A percentile compares a stretch with the other conserved stretches of the same genome.
Conservation (phyloP, 2,797 vertebrate species). For the Scyliorhinus canicula region DNA sequence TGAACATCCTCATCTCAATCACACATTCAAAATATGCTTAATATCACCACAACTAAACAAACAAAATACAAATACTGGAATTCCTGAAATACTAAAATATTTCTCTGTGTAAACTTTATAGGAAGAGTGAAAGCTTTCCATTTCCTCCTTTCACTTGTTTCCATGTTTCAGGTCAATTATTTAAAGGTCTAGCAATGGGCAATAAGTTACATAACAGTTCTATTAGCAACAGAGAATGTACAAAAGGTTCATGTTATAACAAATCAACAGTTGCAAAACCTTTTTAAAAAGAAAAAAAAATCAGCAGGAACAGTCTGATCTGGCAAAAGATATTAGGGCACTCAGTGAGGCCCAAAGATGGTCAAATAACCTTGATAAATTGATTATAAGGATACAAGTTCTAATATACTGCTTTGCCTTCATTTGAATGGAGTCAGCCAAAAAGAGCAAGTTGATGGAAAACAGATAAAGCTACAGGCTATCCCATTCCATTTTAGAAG, state of each 20-base stretch:
- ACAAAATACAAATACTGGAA: conserved; percentile 35
- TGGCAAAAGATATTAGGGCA: conserved; percentile 6
- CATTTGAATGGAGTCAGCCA: not conserved
- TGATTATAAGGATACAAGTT: not conserved
- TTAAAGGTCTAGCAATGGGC: conserved; percentile 27
- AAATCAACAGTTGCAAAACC: conserved; percentile 10
- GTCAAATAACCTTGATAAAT: not conserved
- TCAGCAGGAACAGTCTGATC: not conserved
- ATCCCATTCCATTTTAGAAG: not conserved
- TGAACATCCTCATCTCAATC: not conserved
- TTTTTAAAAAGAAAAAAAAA: not conserved
- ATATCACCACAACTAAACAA: conserved; percentile 1
- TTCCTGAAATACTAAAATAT: conserved; percentile 37
- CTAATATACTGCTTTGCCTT: not conserved
- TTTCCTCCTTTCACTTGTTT: conserved; percentile 19
- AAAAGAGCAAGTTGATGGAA: not conserved
- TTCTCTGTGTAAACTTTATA: conserved; percentile 33
- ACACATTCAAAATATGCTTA: conserved; percentile 26
- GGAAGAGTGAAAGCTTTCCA: conserved; percentile 17
- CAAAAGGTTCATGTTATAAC: conserved; percentile 35
- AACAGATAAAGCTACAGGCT: conserved; percentile 21
- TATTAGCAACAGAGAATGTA: conserved; percentile 21
- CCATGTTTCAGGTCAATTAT: conserved; percentile 20
- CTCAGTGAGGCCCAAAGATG: not conserved
- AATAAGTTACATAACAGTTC: conserved; percentile 34